Conservation (phyloP, 2,888 invertebrate genomes). For the Leptopilina syphax region DNA sequence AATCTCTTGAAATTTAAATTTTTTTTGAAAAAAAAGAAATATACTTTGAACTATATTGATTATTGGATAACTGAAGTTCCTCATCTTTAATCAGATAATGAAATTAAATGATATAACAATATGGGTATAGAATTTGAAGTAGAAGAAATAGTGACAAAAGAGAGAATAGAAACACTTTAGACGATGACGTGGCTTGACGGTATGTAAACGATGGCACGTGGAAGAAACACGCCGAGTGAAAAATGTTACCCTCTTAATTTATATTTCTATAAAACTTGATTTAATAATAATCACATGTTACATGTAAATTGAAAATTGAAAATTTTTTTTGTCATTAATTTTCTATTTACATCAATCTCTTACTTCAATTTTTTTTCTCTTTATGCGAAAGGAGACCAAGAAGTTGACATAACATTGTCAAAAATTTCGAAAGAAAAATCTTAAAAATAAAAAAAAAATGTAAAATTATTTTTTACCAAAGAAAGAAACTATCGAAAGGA, state of each 20-base stretch:
- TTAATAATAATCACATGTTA: background rate
- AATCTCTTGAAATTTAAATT: background rate
- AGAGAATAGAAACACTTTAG: conserved; percentile 48
- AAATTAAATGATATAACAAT: conserved; percentile 19
- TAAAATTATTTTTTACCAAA: too few species aligned
- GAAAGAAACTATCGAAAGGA: too few species aligned
- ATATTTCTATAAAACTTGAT: conserved; percentile 25
- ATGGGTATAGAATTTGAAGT: conserved; percentile 1
- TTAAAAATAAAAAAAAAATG: background rate
- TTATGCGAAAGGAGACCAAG: too few species aligned
- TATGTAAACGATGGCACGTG: conserved; percentile 58
- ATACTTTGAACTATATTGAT: background rate
- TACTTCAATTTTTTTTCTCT: background rate
- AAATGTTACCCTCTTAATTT: conserved; percentile 43
- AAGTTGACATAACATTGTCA: too few species aligned
- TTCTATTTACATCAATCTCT: background rate
- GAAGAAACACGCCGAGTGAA: conserved; percentile 43
- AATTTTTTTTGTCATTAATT: background rate
- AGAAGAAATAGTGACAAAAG: conserved; percentile 55
- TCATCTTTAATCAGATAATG: background rate
- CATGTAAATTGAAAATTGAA: conserved; percentile 5
- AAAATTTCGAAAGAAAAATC: too few species aligned
- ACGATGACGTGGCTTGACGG: conserved; percentile 50
- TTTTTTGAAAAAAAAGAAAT: background rate
- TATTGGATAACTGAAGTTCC: background rate